These are phyloP conservation scores for Bathynomus jamesi DNA, from an alignment of 1,140 invertebrate species.

Conservation along the genomic window DNA sequence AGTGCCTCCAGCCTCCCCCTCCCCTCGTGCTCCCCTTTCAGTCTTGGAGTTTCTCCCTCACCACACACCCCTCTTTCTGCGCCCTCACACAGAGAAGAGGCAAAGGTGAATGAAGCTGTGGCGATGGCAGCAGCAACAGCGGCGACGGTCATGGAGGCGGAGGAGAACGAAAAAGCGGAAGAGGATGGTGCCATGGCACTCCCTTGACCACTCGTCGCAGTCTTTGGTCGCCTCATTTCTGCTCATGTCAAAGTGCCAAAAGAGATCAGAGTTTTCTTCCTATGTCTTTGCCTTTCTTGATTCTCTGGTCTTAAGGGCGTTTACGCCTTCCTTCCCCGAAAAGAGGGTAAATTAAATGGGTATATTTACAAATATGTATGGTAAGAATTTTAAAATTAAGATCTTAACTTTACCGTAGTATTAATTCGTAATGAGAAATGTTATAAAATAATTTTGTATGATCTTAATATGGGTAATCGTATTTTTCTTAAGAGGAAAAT, in stretches of 20 bases:
- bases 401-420: not conserved
- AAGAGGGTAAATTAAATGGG: not conserved
- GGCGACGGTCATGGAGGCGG: too few relatives aligned
- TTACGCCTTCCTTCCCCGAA: not conserved
- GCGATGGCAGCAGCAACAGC: too few relatives aligned
- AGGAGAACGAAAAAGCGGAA: too few relatives aligned
- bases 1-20: not conserved
- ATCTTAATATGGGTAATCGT: too few relatives aligned
- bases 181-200: not conserved
- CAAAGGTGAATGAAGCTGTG: not conserved
- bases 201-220: not conserved
- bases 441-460: too few relatives aligned
- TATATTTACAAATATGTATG: not conserved
- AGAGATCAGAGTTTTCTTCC: not conserved
- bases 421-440: not conserved
- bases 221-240: not conserved
- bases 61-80: not conserved
- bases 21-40: not conserved
- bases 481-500: too few relatives aligned
- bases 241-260: not conserved
- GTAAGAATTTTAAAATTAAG: not conserved
- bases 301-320: not conserved
- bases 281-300: not conserved
- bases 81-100: not conserved
- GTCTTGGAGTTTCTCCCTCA: not conserved